These are phyloP conservation scores for Catalaphyllia jardinei DNA, from an alignment of 64 coral and sea anemone genomes.

Conservation along the genomic window DNA sequence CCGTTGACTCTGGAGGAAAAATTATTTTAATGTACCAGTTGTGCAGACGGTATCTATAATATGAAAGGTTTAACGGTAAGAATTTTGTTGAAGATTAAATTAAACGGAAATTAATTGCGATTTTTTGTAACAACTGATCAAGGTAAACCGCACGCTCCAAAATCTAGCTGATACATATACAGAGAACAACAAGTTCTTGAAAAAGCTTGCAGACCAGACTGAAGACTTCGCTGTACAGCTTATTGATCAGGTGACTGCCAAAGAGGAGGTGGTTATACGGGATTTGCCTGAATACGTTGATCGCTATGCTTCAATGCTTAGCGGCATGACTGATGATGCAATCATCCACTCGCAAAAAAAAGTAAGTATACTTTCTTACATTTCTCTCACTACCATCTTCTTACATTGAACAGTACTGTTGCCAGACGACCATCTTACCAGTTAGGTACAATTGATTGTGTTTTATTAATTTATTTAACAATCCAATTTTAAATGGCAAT, in stretches of 20 bases:
- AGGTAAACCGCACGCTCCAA: conserved; percentile 13
- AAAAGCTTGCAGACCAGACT: conserved; percentile 39
- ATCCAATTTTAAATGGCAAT: no score
- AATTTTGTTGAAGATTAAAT: no score
- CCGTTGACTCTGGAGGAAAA: no score
- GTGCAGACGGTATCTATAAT: no score
- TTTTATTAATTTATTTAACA: no score
- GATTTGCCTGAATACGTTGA: neutral
- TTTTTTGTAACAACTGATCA: neutral
- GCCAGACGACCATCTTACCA: no score
- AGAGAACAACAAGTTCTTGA: conserved; percentile 12
- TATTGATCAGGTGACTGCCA: conserved; percentile 14
- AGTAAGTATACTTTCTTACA: neutral
- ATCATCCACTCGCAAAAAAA: conserved; percentile 13
- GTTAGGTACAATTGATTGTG: no score
- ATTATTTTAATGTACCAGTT: no score
- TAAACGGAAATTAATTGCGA: neutral
- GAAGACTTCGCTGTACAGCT: conserved; percentile 31
- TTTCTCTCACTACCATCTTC: no score
- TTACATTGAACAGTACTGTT: no score
- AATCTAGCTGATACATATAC: neutral
- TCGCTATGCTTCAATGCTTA: conserved; percentile 6
- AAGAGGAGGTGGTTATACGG: neutral
- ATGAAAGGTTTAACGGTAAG: no score
- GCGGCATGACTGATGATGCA: conserved; percentile 1